Evolutionary conservation across 2,888 invertebrate genomes (phyloP), one percentile per base, ranked within the genome.

Genomic region (Troides oblongomaculatus): DNA sequence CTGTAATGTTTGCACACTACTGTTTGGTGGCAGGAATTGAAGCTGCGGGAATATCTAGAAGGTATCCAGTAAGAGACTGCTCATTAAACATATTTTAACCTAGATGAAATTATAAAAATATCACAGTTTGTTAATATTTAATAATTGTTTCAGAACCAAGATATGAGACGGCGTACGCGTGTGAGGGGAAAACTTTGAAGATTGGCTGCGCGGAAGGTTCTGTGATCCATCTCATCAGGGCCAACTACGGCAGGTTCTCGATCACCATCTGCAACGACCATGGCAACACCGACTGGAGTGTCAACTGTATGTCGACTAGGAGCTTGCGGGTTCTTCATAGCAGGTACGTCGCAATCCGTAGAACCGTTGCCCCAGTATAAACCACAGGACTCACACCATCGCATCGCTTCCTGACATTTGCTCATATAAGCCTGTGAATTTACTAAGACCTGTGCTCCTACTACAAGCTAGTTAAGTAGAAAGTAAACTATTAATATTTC

Each of bases 251-350:
- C 66, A 94, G 97, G 81, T 98, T 98, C 91, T 98, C 97, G 76
- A 97, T 98, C 88, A 97, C 97, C 81, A 97, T 98, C 86, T 99
- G 99, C 93, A 98, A 99, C 90, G 97, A 98, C 88, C 97, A 97
- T 84, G 98, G 98, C 75, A 96, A 97, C 89, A 97, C 97, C n/a
- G 97, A 98, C 81, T 98, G 98, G 98, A 97, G 97, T 84, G 97
- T 98, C 79, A 97, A 98, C 92, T 99, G 98, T 89, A 97, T 97
- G 96, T 97, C 98, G 69, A 96, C 96, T 64, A 96, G 96, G 84
- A 97, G 98, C 74, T 94, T 97, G 78, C 94, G 97, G 73, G 97
- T 98, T 75, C 94, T 99, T 75, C 97, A 97, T 88, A 96, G 95
- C 93, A 97, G 96, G 98, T 98, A 89, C 66, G 77, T 73, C n/a